Conservation (phyloP, 2,797 vertebrate genomes). For the Pitangus sulphuratus region DNA sequence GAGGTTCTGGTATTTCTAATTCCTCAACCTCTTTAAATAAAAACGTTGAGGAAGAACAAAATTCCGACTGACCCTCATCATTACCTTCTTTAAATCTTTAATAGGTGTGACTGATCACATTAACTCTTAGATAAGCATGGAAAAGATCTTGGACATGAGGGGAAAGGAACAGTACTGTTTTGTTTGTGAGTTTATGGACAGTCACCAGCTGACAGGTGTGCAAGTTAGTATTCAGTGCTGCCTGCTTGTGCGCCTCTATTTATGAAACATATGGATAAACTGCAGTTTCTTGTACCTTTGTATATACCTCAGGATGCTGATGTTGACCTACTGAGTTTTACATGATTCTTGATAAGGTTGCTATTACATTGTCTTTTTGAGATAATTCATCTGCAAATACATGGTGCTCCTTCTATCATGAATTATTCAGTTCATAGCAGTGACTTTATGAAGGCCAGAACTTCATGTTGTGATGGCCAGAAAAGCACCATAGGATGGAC, state of each 20-base stretch:
- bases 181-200: background rate
- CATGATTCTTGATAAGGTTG: background rate
- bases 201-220: background rate
- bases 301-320: background rate
- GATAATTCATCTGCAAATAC: background rate
- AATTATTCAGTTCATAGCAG: background rate
- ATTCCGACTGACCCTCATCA: background rate
- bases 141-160: background rate
- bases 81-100: constrained; percentile 31
- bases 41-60: constrained; percentile 3
- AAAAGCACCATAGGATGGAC: background rate
- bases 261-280: background rate
- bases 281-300: background rate
- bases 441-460: background rate
- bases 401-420: background rate
- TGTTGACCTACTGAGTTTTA: background rate
- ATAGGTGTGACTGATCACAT: background rate
- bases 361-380: background rate
- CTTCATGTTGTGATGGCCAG: background rate
- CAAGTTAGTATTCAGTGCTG: background rate
- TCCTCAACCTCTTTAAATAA: constrained; percentile 49
- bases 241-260: background rate
- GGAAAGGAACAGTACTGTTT: background rate
- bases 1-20: constrained; percentile 68
- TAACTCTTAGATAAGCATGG: background rate